Evolutionary conservation across 2,797 vertebrate species (phyloP).

Genomic region (Atherinosoma microstoma): DNA sequence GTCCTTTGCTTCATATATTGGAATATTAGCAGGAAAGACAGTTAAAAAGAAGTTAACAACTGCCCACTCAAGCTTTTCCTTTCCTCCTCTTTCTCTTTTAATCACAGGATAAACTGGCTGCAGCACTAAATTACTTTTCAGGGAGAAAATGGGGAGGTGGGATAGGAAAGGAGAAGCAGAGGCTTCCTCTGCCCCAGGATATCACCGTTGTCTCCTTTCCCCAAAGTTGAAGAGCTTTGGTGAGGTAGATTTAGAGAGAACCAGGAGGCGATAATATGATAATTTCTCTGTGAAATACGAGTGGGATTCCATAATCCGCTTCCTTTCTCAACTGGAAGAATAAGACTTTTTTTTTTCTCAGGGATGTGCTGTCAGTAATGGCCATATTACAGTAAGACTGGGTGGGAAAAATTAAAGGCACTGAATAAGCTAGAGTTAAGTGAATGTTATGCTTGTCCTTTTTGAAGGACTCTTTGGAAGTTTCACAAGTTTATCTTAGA

Average conservation of each 20-base stretch:
- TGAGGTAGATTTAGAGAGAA: constrained; percentile 49
- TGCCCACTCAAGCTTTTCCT: constrained; percentile 50
- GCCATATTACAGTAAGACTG: constrained; percentile 4
- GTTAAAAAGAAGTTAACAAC: constrained; percentile 16
- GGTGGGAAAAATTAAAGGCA: constrained; percentile 21
- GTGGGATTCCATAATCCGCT: constrained; percentile 52
- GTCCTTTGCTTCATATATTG: constrained; percentile 24
- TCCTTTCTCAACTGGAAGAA: constrained; percentile 38
- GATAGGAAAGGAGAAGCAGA: constrained; percentile 11
- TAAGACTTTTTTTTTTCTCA: constrained; percentile 19
- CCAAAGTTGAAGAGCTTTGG: constrained; percentile 36
- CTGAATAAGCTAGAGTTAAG: constrained; percentile 19
- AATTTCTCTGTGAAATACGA: constrained; percentile 49
- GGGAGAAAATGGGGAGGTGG: constrained; percentile 3
- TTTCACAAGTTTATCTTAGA: neutral
- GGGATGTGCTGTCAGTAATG: constrained; percentile 27
- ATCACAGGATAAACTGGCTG: constrained; percentile 52
- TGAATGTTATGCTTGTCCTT: constrained; percentile 26
- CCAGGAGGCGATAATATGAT: constrained; percentile 51
- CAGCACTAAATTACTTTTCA: constrained; percentile 57
- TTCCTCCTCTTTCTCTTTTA: constrained; percentile 52
- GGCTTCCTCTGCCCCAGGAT: constrained; percentile 44
- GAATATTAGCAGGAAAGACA: constrained; percentile 19
- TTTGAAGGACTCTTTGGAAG: constrained; percentile 28
- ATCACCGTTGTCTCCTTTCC: constrained; percentile 22